Evolutionary conservation across 2,113 vertebrate species (phyloP), one percentile per base, ranked within the genome.

Genomic region (Oryzias woworae): DNA sequence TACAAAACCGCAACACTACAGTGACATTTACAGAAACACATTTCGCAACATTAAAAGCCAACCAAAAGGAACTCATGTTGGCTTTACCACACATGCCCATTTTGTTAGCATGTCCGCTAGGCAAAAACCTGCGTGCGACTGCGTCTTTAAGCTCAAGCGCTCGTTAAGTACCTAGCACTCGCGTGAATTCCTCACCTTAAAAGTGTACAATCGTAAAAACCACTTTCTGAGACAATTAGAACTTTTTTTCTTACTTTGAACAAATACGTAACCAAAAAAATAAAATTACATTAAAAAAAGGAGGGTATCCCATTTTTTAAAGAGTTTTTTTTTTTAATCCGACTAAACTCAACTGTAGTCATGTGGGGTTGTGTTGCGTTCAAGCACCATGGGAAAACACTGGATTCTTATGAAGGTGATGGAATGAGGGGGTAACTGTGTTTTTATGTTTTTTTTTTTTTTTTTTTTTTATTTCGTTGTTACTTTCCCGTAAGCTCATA

Each of bases 401-500:
- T 67, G 71, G 16, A 44, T 60, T 55, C 56, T 67, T 53, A 57
- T 50, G 17, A 54, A 24, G 12, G 28, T 44, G 53, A 66, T 55
- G 44, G 64, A 63, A 46, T 26, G 20, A 59, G 23, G 24, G 17
- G 54, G 66, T 16, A 13, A 60, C 26, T 43, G 51, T 60, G 52
- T 65, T 22, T 45, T 26, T 71, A 20, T 53, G 2, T 48, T 20
- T 54, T 56, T 56, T 22, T 43, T 13, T 36, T 36, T 36, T 57
- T 65, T 18, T 45, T 23, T 71, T 50, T 7, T 49, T 24, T 57
- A 53, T 56, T 23, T 26, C 2, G 8, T 36, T 36, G 8, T 13
- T 18, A 26, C 47, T 26, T 31, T n/a, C 47, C 44, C 23, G 10
- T 46, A 7, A 12, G 69, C 93, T 96, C 94, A 98, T 91, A 98